Evolutionary conservation across 2,888 invertebrate genomes (phyloP), one percentile per base, ranked within the genome.

Genomic region (Trichopoda pennipes): DNA sequence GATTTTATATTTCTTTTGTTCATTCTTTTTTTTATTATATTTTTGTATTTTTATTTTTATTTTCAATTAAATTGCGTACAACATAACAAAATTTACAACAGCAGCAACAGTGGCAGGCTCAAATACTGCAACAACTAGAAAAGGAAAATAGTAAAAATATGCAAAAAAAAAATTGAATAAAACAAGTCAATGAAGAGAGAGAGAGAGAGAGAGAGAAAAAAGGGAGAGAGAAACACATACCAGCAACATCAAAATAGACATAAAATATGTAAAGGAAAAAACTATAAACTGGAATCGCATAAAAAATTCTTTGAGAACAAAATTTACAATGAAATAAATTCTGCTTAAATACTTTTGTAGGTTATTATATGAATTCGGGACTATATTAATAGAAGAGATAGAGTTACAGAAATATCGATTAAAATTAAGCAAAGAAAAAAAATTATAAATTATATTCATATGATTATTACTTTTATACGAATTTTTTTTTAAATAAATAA

Each of bases 1-100:
- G n/a, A 16, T 74, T n/a, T n/a, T n/a, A n/a, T n/a, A n/a, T n/a
- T n/a, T n/a, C n/a, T n/a, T n/a, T n/a, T n/a, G n/a, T 74, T 61
- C 16, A 6, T n/a, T 64, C 55, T 44, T 42, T 69, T 63, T 38
- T 10, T 38, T 12, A 38, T 73, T 69, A 35, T 70, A 55, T 78
- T 74, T 79, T 75, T 82, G 60, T 19, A 72, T 72, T 82, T 82
- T 82, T 82, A 81, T 81, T 81, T 70, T 81, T 78, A 79, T 82
- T 75, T 82, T 82, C 82, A 82, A 82, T 82, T 82, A 82, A 82
- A 82, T 79, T 76, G 75, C 79, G 79, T 82, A 76, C 64, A 82
- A 38, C 1, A 35, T 42, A 51, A 19, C 38, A 42, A 19, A 38
- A 16, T 28, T 16, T 17, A 42, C 69, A 64, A 17, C 53, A 55